Evolutionary conservation across 1,140 invertebrate species (phyloP).

Genomic region (Euwallacea similis): DNA sequence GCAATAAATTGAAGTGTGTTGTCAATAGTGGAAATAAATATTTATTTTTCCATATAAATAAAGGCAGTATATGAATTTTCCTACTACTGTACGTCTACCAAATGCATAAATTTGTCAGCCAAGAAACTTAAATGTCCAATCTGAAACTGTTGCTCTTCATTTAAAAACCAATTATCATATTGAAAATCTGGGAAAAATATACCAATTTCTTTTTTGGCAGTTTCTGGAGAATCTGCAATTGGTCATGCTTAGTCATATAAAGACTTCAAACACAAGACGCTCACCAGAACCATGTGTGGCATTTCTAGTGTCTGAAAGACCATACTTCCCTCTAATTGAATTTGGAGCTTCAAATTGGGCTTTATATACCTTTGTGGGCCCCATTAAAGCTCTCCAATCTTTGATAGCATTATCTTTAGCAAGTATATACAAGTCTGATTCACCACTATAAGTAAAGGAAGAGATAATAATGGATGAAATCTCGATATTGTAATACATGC

Average conservation of each 20-base stretch:
- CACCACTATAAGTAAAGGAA: slow-evolving; percentile 65
- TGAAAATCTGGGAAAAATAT: slow-evolving; percentile 85
- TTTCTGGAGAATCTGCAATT: slow-evolving; percentile 73
- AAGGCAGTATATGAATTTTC: too few species aligned
- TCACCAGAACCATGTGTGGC: slow-evolving; percentile 87
- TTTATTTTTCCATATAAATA: too few species aligned
- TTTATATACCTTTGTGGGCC: slow-evolving; percentile 84
- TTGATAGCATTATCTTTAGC: slow-evolving; percentile 73
- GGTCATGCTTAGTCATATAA: slow-evolving; percentile 10
- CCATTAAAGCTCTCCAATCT: slow-evolving; percentile 81
- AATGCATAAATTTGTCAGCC: slow-evolving; percentile 42
- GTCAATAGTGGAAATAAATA: too few species aligned
- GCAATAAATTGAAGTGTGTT: too few species aligned
- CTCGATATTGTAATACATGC: slow-evolving; percentile 54
- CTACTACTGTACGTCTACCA: slow-evolving; percentile 16
- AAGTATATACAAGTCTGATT: slow-evolving; percentile 76
- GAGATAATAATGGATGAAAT: not conserved
- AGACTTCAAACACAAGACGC: not conserved
- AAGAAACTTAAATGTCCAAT: slow-evolving; percentile 36
- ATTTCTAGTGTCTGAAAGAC: slow-evolving; percentile 90
- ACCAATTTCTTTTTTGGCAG: slow-evolving; percentile 73
- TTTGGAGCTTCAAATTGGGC: slow-evolving; percentile 76
- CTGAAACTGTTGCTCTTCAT: slow-evolving; percentile 57
- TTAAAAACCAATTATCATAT: slow-evolving; percentile 58
- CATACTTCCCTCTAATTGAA: slow-evolving; percentile 78